Conservation (phyloP, 53 echinoderm and acorn worm species). For the Echinometra lucunter region DNA sequence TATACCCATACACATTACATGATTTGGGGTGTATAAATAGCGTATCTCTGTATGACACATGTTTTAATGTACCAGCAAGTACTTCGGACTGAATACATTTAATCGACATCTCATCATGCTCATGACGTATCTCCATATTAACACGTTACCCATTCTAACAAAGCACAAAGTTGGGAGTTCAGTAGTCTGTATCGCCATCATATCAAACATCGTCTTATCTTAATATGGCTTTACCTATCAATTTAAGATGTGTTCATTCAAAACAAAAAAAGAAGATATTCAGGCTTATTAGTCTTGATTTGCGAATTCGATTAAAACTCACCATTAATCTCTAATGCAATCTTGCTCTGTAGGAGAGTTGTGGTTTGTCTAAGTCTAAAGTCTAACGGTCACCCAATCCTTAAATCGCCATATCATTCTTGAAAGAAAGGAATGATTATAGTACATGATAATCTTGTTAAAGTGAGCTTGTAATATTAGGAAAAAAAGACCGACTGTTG, state of each 20-base stretch:
- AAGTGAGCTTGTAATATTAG: slow-evolving; percentile 38
- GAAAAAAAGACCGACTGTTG: neutral
- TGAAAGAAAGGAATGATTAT: slow-evolving; percentile 38
- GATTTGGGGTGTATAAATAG: too few species aligned
- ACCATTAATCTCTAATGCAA: slow-evolving; percentile 19
- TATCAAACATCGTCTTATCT: slow-evolving; percentile 21
- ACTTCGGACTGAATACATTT: too few species aligned
- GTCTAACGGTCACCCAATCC: slow-evolving; percentile 50
- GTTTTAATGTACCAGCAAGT: too few species aligned
- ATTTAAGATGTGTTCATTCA: slow-evolving; percentile 46
- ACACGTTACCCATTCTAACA: neutral
- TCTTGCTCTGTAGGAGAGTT: neutral
- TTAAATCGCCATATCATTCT: slow-evolving; percentile 25
- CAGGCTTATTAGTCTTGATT: slow-evolving; percentile 40
- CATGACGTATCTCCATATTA: too few species aligned
- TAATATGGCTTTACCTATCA: slow-evolving; percentile 28
- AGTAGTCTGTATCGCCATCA: neutral
- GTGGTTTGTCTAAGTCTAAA: slow-evolving; percentile 29
- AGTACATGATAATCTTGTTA: slow-evolving; percentile 46
- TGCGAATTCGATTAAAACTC: neutral
- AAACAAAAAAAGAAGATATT: slow-evolving; percentile 20
- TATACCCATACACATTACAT: too few species aligned
- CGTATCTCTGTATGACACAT: too few species aligned
- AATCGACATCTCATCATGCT: too few species aligned
- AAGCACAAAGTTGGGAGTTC: neutral